A percentile compares a stretch with the other conserved stretches of the same genome.
phyloP scores from a whole-genome alignment of 2,888 invertebrate species.

The Trisateles emortualis region DNA sequence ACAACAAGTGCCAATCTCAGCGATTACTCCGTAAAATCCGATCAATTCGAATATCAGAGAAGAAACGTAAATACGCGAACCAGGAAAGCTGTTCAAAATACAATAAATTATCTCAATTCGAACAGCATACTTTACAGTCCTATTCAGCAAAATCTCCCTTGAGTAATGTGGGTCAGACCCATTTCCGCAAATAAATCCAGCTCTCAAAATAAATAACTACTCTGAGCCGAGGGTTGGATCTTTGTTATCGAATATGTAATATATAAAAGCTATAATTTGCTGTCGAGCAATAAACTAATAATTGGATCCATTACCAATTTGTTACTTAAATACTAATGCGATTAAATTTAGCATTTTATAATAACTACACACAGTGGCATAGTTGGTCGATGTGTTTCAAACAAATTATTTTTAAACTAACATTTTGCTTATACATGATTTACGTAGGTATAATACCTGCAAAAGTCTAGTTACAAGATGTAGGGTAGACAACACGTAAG shows the following conservation, averaged over 20 bases:
- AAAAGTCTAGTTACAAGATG: too few relatives aligned
- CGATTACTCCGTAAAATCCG: slow-evolving; percentile 5
- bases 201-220: slow-evolving; percentile 80
- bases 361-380: too few relatives aligned
- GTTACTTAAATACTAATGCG: background rate
- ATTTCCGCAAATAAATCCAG: slow-evolving; percentile 81
- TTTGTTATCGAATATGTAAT: slow-evolving; percentile 62
- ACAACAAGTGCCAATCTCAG: background rate
- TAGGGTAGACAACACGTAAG: too few relatives aligned
- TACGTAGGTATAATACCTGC: too few relatives aligned
- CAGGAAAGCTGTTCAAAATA: slow-evolving; percentile 58
- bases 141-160: slow-evolving; percentile 80
- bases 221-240: slow-evolving; percentile 50
- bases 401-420: too few relatives aligned
- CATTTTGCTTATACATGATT: too few relatives aligned
- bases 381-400: too few relatives aligned
- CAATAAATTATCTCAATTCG: slow-evolving; percentile 74
- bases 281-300: slow-evolving; percentile 39
- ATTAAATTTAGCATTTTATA: too few relatives aligned
- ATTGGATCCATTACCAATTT: slow-evolving; percentile 41
- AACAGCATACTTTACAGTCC: slow-evolving; percentile 75
- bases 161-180: slow-evolving; percentile 81
- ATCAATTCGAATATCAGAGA: slow-evolving; percentile 18
- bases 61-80: slow-evolving; percentile 7
- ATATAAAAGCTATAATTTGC: slow-evolving; percentile 37